These are phyloP conservation scores for Cyprinodon tularosa DNA, from an alignment of 2,113 vertebrate genomes.

Conservation along the genomic window DNA sequence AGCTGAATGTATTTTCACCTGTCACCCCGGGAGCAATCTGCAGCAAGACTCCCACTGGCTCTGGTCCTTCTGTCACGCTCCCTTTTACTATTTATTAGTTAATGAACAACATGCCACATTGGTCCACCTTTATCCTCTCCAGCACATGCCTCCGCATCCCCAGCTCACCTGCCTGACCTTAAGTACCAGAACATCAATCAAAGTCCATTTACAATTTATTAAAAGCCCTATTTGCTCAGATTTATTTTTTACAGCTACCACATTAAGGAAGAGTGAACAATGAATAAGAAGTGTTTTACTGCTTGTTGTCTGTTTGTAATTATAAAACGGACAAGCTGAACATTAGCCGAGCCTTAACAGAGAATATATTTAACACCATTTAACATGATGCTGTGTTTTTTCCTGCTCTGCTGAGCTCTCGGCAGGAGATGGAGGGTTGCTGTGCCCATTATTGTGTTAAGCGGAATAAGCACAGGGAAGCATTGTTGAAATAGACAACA, in stretches of 20 bases:
- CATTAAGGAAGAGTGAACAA: constrained; percentile 42
- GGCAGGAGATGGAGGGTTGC: constrained; percentile 64
- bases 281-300: constrained; percentile 64
- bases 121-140: constrained; percentile 69
- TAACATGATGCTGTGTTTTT: constrained; percentile 68
- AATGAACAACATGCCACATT: constrained; percentile 79
- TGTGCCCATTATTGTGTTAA: constrained; percentile 74
- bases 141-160: constrained; percentile 41
- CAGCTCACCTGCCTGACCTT: constrained; percentile 58
- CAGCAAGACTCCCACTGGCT: constrained; percentile 70
- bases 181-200: constrained; percentile 76
- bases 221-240: constrained; percentile 15
- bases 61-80: constrained; percentile 71
- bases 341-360: constrained; percentile 63
- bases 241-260: constrained; percentile 18
- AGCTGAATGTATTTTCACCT: constrained; percentile 56
- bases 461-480: constrained; percentile 57
- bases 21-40: constrained; percentile 71
- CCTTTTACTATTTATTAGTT: constrained; percentile 79
- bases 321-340: constrained; percentile 70
- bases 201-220: constrained; percentile 7
- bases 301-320: constrained; percentile 70
- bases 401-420: constrained; percentile 58
- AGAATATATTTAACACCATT: constrained; percentile 75
- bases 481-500: constrained; percentile 74